Conservation (phyloP, 2,797 vertebrate genomes). For the Leptatherina wallacei region DNA sequence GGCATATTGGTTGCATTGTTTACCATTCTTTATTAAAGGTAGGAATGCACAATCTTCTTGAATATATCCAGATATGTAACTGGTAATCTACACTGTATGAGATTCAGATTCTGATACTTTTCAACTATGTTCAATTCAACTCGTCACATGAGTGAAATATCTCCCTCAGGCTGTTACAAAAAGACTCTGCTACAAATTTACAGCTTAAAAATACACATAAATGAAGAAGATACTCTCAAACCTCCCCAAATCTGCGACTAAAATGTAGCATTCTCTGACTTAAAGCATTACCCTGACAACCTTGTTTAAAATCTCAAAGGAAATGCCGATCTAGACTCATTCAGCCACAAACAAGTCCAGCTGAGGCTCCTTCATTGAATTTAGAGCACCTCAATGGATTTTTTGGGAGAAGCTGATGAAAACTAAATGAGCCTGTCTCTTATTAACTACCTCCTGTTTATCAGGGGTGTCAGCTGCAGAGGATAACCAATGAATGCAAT, state of each 20-base stretch:
- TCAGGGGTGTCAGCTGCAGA: constrained; percentile 51
- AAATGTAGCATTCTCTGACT: constrained; percentile 29
- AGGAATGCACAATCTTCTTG: background rate
- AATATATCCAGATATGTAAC: constrained; percentile 16
- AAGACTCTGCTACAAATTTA: constrained; percentile 40
- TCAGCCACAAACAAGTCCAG: constrained; percentile 41
- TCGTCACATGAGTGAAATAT: constrained; percentile 34
- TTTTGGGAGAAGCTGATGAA: constrained; percentile 40
- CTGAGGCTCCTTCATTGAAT: constrained; percentile 34
- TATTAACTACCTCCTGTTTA: constrained; percentile 56
- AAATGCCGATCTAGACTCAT: constrained; percentile 28
- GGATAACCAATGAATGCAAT: constrained; percentile 59
- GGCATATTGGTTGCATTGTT: background rate
- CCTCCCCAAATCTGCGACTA: constrained; percentile 3
- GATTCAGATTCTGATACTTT: constrained; percentile 24
- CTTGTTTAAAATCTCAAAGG: constrained; percentile 36
- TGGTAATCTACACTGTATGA: background rate
- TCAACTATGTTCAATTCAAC: constrained; percentile 27
- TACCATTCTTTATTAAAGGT: background rate
- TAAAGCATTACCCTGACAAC: constrained; percentile 28
- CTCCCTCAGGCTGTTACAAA: constrained; percentile 50
- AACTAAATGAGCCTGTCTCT: constrained; percentile 56
- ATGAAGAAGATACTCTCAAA: constrained; percentile 9
- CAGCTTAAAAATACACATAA: constrained; percentile 28
- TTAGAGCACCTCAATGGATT: constrained; percentile 39